phyloP scores from a whole-genome alignment of 2,797 vertebrate species.

The Xyrichtys novacula region DNA sequence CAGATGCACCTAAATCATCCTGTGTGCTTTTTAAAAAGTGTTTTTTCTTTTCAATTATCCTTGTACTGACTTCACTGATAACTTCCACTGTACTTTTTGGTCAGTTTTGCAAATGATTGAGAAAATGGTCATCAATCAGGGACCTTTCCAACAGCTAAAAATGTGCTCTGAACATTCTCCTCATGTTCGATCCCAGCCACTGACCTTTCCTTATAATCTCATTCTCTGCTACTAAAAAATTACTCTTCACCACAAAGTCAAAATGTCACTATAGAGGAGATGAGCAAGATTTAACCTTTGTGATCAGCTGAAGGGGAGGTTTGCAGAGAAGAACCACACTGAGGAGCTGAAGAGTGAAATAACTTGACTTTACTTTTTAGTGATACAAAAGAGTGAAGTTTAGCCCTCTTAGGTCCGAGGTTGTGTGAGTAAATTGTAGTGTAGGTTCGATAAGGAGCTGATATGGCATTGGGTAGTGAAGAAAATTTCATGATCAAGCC shows the following conservation, averaged over 20 bases:
- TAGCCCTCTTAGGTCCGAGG: too few relatives aligned
- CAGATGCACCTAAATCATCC: too few relatives aligned
- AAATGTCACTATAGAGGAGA: slow-evolving; percentile 1
- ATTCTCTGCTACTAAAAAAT: slow-evolving; percentile 11
- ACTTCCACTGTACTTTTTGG: neutral
- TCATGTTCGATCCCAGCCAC: neutral
- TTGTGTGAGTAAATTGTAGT: too few relatives aligned
- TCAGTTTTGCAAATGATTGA: slow-evolving; percentile 25
- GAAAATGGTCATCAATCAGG: slow-evolving; percentile 7
- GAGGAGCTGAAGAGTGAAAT: too few relatives aligned
- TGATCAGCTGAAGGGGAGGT: slow-evolving; percentile 25
- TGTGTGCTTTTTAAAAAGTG: neutral
- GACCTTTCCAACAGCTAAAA: slow-evolving; percentile 8
- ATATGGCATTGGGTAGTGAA: too few relatives aligned
- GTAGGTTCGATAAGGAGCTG: too few relatives aligned
- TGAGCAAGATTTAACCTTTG: slow-evolving; percentile 14
- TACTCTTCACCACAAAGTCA: slow-evolving; percentile 3
- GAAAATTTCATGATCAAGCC: too few relatives aligned
- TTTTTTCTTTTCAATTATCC: neutral
- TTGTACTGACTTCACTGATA: neutral
- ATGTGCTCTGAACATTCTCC: neutral
- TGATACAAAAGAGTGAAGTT: too few relatives aligned
- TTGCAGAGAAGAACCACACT: slow-evolving; percentile 10
- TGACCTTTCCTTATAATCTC: slow-evolving; percentile 4
- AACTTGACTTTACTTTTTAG: too few relatives aligned